Evolutionary conservation across 2,888 invertebrate genomes (phyloP).

Genomic region (Drosophila limbata): DNA sequence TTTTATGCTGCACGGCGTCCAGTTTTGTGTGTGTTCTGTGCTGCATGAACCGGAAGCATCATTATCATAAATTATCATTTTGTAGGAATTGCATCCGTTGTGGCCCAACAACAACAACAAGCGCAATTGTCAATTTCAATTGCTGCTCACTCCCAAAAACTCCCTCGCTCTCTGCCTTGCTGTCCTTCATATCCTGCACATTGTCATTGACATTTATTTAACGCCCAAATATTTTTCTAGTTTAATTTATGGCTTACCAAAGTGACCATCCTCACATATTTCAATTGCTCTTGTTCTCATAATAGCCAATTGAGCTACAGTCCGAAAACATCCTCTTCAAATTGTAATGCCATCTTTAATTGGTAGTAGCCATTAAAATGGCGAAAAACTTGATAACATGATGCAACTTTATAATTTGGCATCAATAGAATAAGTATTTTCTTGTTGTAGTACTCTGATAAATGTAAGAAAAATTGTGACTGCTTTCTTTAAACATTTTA

Average conservation of each 20-base stretch:
- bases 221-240: conserved; percentile 62
- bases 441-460: too few species aligned
- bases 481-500: too few species aligned
- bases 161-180: conserved; percentile 29
- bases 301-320: neutral
- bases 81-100: conserved; percentile 84
- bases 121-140: conserved; percentile 72
- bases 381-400: neutral
- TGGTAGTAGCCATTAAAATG: neutral
- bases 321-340: conserved; percentile 2
- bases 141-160: conserved; percentile 50
- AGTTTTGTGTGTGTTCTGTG: conserved; percentile 65
- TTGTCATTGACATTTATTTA: conserved; percentile 57
- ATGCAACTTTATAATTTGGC: neutral
- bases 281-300: conserved; percentile 3
- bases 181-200: conserved; percentile 39
- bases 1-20: conserved; percentile 71
- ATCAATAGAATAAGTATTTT: neutral
- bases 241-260: conserved; percentile 67
- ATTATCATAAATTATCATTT: conserved; percentile 85
- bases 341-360: conserved; percentile 1
- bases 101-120: conserved; percentile 46
- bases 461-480: too few species aligned
- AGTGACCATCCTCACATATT: conserved; percentile 29
- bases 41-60: conserved; percentile 80